phyloP scores from a whole-genome alignment of 2,888 invertebrate species.

The Thumatha senex region DNA sequence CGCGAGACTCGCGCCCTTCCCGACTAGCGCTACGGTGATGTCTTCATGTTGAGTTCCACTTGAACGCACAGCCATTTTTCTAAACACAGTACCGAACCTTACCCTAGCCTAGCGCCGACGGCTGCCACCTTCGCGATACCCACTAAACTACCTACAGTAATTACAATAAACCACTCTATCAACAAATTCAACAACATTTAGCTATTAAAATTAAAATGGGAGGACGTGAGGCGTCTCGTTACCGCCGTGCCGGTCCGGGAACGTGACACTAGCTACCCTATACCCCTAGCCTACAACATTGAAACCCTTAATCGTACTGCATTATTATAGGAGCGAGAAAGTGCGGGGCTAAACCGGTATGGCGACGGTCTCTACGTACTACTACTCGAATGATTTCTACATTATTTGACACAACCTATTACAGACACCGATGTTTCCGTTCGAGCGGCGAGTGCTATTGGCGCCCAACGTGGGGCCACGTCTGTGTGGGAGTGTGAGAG shows the following conservation, averaged over 20 bases:
- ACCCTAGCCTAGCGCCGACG: slow-evolving; percentile 66
- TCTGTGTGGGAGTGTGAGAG: slow-evolving; percentile 10
- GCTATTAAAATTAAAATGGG: slow-evolving; percentile 77
- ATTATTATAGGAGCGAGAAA: slow-evolving; percentile 35
- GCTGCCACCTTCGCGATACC: slow-evolving; percentile 66
- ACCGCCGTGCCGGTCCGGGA: slow-evolving; percentile 36
- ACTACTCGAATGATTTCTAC: slow-evolving; percentile 35
- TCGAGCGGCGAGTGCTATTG: too few relatives aligned
- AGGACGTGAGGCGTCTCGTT: slow-evolving; percentile 32
- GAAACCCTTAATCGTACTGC: slow-evolving; percentile 59
- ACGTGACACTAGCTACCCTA: slow-evolving; percentile 71
- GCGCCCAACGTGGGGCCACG: too few relatives aligned
- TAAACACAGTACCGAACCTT: slow-evolving; percentile 71
- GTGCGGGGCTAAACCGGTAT: slow-evolving; percentile 13
- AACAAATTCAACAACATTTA: slow-evolving; percentile 82
- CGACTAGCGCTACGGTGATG: slow-evolving; percentile 47
- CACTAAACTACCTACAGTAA: slow-evolving; percentile 70
- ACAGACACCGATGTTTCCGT: slow-evolving; percentile 27
- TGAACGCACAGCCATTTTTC: slow-evolving; percentile 78
- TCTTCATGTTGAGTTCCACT: slow-evolving; percentile 71
- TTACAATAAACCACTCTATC: slow-evolving; percentile 79
- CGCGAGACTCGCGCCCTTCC: slow-evolving; percentile 48
- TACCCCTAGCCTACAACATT: slow-evolving; percentile 69
- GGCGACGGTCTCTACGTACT: slow-evolving; percentile 14
- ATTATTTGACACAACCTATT: slow-evolving; percentile 46